These are phyloP conservation scores for Chymomyza amoena DNA, from an alignment of 2,888 invertebrate species.

Conservation along the genomic window DNA sequence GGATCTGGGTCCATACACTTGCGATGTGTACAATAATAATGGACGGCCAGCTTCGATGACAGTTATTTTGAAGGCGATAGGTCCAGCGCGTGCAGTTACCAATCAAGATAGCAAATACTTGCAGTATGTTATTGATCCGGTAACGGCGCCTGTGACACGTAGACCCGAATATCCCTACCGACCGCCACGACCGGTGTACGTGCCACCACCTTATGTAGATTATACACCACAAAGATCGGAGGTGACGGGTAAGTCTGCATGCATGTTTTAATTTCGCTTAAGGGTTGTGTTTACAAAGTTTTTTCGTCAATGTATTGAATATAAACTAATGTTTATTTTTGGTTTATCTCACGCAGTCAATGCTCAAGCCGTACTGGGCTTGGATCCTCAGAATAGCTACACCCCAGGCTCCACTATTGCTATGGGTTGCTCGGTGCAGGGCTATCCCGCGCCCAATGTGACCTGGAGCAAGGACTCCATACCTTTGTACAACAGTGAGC, in stretches of 20 bases:
- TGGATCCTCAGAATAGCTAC: constrained; percentile 79
- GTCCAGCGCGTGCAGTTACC: constrained; percentile 82
- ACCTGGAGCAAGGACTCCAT: constrained; percentile 90
- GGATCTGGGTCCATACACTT: constrained; percentile 91
- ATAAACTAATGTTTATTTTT: neutral
- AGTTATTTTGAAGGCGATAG: constrained; percentile 85
- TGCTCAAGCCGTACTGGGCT: constrained; percentile 83
- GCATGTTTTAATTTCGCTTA: constrained; percentile 36
- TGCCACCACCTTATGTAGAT: constrained; percentile 58
- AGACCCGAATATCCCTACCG: constrained; percentile 78
- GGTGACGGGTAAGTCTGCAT: constrained; percentile 47
- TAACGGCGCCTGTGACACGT: constrained; percentile 75
- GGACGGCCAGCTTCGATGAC: constrained; percentile 88
- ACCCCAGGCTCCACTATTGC: constrained; percentile 84
- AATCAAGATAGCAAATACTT: constrained; percentile 82
- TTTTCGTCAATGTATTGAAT: neutral
- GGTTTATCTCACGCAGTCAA: constrained; percentile 41
- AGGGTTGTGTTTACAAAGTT: constrained; percentile 19
- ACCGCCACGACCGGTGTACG: constrained; percentile 75
- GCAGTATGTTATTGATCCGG: constrained; percentile 82
- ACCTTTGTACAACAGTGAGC: constrained; percentile 80
- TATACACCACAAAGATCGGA: constrained; percentile 40
- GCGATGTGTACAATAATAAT: constrained; percentile 92
- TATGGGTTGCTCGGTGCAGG: constrained; percentile 87
- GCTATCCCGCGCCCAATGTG: constrained; percentile 87